Conservation (phyloP, 2,888 invertebrate species). For the Eumacrocentrus americanus region DNA sequence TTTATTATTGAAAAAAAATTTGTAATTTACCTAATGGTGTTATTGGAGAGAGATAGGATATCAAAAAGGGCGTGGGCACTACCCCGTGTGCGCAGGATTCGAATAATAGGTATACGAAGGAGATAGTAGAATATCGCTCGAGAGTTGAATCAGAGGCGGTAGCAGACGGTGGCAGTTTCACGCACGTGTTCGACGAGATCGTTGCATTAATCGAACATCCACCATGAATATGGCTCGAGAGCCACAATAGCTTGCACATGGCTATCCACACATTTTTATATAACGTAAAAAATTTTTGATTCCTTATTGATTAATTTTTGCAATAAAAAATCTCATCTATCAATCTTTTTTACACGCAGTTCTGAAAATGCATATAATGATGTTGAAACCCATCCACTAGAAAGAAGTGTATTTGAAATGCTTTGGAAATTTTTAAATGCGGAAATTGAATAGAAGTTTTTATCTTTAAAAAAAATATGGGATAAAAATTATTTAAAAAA, state of each 20-base stretch:
- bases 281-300: no score
- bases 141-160: not conserved
- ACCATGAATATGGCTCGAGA: conserved; percentile 23
- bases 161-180: conserved; percentile 28
- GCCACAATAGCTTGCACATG: conserved; percentile 15
- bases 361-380: no score
- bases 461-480: no score
- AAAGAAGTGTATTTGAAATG: no score
- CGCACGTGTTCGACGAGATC: conserved; percentile 35
- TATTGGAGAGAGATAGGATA: conserved; percentile 23
- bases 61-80: conserved; percentile 25
- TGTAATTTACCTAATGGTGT: no score
- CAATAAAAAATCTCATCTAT: no score
- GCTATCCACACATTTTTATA: not conserved
- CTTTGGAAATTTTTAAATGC: no score
- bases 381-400: no score
- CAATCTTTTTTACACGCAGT: no score
- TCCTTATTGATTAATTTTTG: no score
- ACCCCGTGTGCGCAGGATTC: conserved; percentile 27
- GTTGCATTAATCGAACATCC: conserved; percentile 35
- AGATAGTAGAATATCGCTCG: conserved; percentile 9
- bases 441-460: no score
- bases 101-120: conserved; percentile 5
- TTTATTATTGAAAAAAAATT: conserved; percentile 4
- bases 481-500: no score